Base-by-base conservation (phyloP, 2,113 vertebrate genomes). In the Grammomys surdaster region DNA sequence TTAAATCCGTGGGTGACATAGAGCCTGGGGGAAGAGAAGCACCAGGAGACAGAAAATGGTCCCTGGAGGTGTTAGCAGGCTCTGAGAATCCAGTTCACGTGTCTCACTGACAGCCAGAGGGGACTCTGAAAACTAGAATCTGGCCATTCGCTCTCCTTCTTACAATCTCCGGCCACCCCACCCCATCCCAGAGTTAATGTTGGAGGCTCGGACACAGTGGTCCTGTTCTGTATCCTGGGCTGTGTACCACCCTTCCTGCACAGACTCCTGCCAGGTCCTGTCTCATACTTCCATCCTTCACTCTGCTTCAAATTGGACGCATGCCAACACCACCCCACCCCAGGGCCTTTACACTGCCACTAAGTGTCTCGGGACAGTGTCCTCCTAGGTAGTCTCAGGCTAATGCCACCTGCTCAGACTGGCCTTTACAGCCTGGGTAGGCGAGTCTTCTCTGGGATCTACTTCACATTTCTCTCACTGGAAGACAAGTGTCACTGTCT, bases 241-340 rank as follows among this genome's bases (percentile, higher is more conserved):
- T 10, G 11, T 0, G 1, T 4, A 13, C 48, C 1, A 0, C 2
- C 7, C 36, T 26, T 63, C 78, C 56, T n/a, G 69, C 14, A 73
- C 11, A 26, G 5, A 87, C 93, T 85, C 43, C 69, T 0, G 12
- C 20, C 51, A 56, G 48, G 48, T 28, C 33, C 69, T n/a, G 33
- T 19, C 14, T 3, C 31, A 3, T 36, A 13, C 17, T 69, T 28
- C 7, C 31, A 28, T 19, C 26, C 0, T 65, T 58, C 16, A 0
- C 12, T 58, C 46, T 36, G 3, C n/a, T 22, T 26, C 36, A 24
- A 31, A 73, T n/a, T 40, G 0, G 22, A 48, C 72, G 13, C 12
- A 7, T 10, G 5, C 6, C 22, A 46, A 28, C 26, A 65, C n/a
- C 2, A 31, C 46, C 54, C 12, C 90, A 24, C 46, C 54, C 12